Evolutionary conservation across 1,140 invertebrate species (phyloP).

Genomic region (Neodiprion pinetum): DNA sequence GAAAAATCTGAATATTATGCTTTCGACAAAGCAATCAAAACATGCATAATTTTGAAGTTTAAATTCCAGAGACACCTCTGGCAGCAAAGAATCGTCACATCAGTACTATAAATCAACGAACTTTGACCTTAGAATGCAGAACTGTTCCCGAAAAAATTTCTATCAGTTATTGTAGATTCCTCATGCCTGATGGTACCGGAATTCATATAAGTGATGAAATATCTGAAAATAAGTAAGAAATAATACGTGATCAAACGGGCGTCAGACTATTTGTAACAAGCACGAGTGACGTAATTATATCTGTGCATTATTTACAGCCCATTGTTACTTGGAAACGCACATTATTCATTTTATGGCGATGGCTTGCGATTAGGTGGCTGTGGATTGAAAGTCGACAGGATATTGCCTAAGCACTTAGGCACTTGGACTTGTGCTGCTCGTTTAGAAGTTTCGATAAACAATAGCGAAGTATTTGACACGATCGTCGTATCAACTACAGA

Average conservation of each 20-base stretch:
- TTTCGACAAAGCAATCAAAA: background rate
- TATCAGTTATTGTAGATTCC: background rate
- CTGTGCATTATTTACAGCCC: background rate
- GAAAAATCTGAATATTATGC: background rate
- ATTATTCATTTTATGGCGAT: background rate
- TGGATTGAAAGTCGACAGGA: background rate
- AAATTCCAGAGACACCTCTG: slow-evolving; percentile 8
- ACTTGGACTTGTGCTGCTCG: slow-evolving; percentile 4
- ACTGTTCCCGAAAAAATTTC: slow-evolving; percentile 3
- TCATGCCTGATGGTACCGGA: background rate
- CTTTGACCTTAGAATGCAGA: background rate
- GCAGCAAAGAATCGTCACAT: background rate
- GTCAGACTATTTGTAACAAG: background rate
- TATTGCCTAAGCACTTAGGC: background rate
- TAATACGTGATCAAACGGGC: background rate
- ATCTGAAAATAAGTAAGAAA: background rate
- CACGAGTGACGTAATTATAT: background rate
- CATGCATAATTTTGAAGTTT: background rate
- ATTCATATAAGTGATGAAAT: slow-evolving; percentile 8
- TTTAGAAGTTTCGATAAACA: background rate
- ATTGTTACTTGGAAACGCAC: background rate
- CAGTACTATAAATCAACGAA: background rate
- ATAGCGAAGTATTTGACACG: background rate
- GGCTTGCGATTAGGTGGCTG: background rate
- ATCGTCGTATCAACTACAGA: background rate